Evolutionary conservation across 2,113 vertebrate species (phyloP).

Genomic region (Oncorhynchus mykiss): DNA sequence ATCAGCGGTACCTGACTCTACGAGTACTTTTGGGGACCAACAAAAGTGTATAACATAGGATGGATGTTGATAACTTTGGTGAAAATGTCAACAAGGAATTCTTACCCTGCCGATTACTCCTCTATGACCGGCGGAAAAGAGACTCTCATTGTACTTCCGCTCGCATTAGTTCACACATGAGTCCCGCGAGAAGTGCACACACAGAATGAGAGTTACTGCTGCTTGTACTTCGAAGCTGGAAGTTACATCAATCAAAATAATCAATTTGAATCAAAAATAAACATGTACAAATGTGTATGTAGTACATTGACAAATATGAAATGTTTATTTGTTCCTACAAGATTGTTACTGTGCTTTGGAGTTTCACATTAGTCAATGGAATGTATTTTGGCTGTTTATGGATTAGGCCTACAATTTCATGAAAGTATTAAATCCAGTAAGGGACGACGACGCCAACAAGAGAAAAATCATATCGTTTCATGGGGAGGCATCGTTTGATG

Average conservation of each 20-base stretch:
- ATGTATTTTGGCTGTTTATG: too few relatives aligned
- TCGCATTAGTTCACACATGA: conserved; percentile 55
- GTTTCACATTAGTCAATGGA: too few relatives aligned
- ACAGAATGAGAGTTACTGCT: conserved; percentile 1
- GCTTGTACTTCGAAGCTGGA: too few relatives aligned
- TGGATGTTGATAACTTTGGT: conserved; percentile 70
- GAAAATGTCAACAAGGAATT: conserved; percentile 4
- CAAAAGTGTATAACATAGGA: conserved; percentile 43
- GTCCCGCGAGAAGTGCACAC: conserved; percentile 72
- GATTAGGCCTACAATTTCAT: too few relatives aligned
- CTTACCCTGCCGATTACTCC: conserved; percentile 78
- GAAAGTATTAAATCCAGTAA: too few relatives aligned
- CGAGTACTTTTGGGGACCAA: not conserved
- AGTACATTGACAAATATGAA: not conserved
- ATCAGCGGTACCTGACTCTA: not conserved
- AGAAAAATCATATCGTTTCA: not conserved
- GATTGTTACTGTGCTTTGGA: too few relatives aligned
- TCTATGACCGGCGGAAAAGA: conserved; percentile 85
- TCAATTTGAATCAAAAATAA: too few relatives aligned
- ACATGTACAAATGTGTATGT: not conserved
- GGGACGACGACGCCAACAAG: too few relatives aligned
- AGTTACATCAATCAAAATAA: not conserved
- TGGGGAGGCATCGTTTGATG: too few relatives aligned
- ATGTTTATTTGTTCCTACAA: too few relatives aligned
- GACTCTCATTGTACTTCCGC: conserved; percentile 66